Evolutionary conservation across 2,888 invertebrate genomes (phyloP), one percentile per base, ranked within the genome.

Genomic region (Lysandra bellargus): DNA sequence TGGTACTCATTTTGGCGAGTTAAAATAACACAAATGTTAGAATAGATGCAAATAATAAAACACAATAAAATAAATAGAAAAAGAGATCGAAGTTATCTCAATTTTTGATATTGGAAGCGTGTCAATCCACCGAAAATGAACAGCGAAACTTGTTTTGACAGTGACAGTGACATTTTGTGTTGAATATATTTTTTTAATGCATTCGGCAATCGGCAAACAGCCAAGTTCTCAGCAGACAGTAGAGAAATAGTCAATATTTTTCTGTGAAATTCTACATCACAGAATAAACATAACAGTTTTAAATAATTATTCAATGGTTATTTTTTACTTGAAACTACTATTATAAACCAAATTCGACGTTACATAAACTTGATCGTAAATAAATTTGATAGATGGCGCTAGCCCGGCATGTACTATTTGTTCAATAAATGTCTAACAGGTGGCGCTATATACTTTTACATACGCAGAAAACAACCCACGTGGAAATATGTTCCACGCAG

Each of bases 1-100:
- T 98, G 79, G 99, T 98, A 96, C 97, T 97, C 98, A 98, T 98
- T 87, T 90, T 96, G 81, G 82, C 82, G 77, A 85, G 49, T 40
- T 49, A 30, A 60, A 64, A 5, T 44, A 40, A 30, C 23, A 64
- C 14, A 33, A 33, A 30, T 30, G 30, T 44, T 69, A 44, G 77
- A 77, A 69, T 74, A 69, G 60, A 76, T 79, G 78, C 79, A 80
- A 80, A 81, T 78, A 80, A 79, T 78, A 80, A 78, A 81, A 78
- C 82, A 80, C 57, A 44, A 64, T 69, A 7, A 80, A 82, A 77
- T 44, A 82, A 79, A 80, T 84, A 83, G 83, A 84, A 85, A 85
- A 79, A 83, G 80, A 79, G 81, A 77, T 83, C 83, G 79, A 80
- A 37, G 64, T 75, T 30, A 75, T 74, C 69, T 75, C 79, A 81